Evolutionary conservation across 2,113 vertebrate species (phyloP).

Genomic region (Ibidorhyncha struthersii): DNA sequence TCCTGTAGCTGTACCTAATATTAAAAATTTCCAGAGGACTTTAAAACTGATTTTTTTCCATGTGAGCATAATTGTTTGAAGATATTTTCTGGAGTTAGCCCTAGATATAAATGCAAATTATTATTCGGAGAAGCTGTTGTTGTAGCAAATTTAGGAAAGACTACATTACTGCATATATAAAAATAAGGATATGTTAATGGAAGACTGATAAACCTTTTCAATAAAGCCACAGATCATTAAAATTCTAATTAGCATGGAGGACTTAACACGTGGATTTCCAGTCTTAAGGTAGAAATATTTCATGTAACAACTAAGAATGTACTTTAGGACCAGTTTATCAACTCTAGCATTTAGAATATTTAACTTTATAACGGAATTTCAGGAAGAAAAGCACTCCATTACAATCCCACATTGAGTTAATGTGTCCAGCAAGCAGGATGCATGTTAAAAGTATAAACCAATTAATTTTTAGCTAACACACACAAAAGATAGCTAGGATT

Average conservation of each 20-base stretch:
- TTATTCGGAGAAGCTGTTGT: neutral
- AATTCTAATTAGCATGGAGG: neutral
- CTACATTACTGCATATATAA: neutral
- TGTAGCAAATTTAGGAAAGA: neutral
- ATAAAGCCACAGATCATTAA: neutral
- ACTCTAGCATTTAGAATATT: neutral
- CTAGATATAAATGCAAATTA: neutral
- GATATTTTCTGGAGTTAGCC: neutral
- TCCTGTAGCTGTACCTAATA: neutral
- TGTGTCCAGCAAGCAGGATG: rapidly evolving
- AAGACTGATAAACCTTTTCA: neutral
- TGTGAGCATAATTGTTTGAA: neutral
- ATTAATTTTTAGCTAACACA: neutral
- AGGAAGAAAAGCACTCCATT: neutral
- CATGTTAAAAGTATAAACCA: neutral
- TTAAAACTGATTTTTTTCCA: neutral
- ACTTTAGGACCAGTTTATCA: neutral
- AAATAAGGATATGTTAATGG: neutral
- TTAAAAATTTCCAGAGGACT: neutral
- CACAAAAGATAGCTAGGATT: neutral
- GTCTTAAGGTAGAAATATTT: neutral
- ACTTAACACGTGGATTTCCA: neutral
- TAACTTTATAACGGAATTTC: neutral
- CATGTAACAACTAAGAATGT: neutral
- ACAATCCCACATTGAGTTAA: neutral